Conservation (phyloP, 2,888 invertebrate species). For the Clepsis dumicolana region DNA sequence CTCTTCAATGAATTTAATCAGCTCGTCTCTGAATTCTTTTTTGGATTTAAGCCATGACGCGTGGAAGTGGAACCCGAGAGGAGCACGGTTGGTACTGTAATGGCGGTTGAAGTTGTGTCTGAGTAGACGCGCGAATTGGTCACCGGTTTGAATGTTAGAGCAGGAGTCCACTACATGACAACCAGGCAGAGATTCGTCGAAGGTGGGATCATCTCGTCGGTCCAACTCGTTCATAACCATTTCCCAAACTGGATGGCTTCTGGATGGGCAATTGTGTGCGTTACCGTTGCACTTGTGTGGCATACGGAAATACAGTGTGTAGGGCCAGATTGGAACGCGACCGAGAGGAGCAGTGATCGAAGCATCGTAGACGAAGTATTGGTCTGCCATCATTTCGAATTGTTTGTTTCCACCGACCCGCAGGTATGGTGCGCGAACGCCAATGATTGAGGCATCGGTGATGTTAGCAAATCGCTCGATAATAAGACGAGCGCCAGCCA, state of each 20-base stretch:
- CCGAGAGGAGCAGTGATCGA: slow-evolving; percentile 96
- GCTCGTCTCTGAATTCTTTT: slow-evolving; percentile 95
- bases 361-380: slow-evolving; percentile 97
- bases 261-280: slow-evolving; percentile 96
- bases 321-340: slow-evolving; percentile 98
- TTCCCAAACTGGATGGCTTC: slow-evolving; percentile 97
- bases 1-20: slow-evolving; percentile 97
- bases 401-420: slow-evolving; percentile 97
- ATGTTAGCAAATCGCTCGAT: slow-evolving; percentile 96
- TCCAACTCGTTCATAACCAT: slow-evolving; percentile 98
- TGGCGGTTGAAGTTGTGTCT: slow-evolving; percentile 98
- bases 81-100: slow-evolving; percentile 96
- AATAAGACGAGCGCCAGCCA: slow-evolving; percentile 96
- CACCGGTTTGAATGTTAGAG: slow-evolving; percentile 96
- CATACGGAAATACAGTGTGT: slow-evolving; percentile 98
- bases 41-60: slow-evolving; percentile 98
- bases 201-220: slow-evolving; percentile 96
- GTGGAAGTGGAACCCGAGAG: slow-evolving; percentile 96
- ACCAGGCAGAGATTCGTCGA: slow-evolving; percentile 97
- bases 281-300: slow-evolving; percentile 98
- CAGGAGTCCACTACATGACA: slow-evolving; percentile 98
- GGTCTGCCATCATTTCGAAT: slow-evolving; percentile 98
- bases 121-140: slow-evolving; percentile 95
- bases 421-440: slow-evolving; percentile 94
- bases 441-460: slow-evolving; percentile 96